Evolutionary conservation across 2,888 invertebrate species (phyloP), one percentile per base, ranked within the genome.

Genomic region (Drosophila infuscata): DNA sequence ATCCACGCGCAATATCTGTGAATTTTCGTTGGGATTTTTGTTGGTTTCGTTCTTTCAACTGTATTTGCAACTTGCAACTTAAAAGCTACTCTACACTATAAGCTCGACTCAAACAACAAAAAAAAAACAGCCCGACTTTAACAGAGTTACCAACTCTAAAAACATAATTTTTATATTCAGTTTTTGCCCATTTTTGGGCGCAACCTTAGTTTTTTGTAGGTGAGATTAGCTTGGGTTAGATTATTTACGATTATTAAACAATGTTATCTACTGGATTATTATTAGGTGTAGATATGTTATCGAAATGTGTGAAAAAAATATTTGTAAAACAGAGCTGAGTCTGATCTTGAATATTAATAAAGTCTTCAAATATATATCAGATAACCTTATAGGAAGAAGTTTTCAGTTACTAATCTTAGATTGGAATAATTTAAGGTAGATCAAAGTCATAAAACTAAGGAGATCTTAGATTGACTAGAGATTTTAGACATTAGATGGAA

Each of bases 1-100:
- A 82, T 93, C 93, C 87, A 92, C 92, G 82, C 92, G 92, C 89
- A 93, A 91, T 80, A 93, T 93, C 93, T 93, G 90, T 80, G 89
- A 83, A 88, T 76, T 86, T 83, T 79, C 72, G 73, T 78, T 76
- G 74, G 63, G 65, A 59, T 69, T 72, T 74, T 62, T 68, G 65
- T 73, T 68, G 65, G 58, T 62, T 63, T 54, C 54, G 46, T 63
- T 67, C 54, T 58, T n/a, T 56, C 58, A 54, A 63, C 54, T 66
- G 60, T 67, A 12, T 38, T 56, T 62, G 70, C 62, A 66, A 59
- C 70, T 64, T 59, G 66, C 58, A 49, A 68, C 68, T 67, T 67
- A 67, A 41, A 38, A n/a, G 7, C 32, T 30, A 49, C 49, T 17
- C 8, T 46, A 46, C 46, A 9, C 29, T 32, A 30, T 3, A 33